Evolutionary conservation across 2,113 vertebrate genomes (phyloP).

Genomic region (Urocitellus parryii): DNA sequence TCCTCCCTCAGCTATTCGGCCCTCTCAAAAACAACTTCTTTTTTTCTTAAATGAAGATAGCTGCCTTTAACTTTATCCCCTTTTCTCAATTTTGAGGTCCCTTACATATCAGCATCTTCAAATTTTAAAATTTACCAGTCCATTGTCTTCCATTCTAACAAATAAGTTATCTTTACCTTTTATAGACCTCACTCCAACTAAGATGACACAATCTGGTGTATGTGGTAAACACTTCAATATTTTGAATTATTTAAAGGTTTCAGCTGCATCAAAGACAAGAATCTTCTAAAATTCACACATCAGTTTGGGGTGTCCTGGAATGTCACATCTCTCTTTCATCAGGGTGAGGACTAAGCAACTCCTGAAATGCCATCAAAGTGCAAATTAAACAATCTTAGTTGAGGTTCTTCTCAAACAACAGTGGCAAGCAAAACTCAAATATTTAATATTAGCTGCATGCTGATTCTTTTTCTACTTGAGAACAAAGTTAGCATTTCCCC

Average conservation of each 20-base stretch:
- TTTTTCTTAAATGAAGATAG: background rate
- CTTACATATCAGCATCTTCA: background rate
- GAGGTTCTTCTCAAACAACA: background rate
- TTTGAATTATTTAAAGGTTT: background rate
- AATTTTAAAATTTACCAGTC: slow-evolving; percentile 18
- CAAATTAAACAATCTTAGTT: background rate
- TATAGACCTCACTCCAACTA: background rate
- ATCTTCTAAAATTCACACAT: slow-evolving; percentile 2
- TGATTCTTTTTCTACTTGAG: slow-evolving; percentile 6
- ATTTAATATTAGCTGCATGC: background rate
- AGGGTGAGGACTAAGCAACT: background rate
- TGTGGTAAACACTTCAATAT: background rate
- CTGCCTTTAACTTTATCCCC: background rate
- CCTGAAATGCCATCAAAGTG: background rate
- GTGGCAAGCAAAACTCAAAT: slow-evolving; percentile 15
- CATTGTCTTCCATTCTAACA: background rate
- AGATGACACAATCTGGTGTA: background rate
- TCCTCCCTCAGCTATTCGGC: background rate
- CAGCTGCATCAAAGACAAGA: background rate
- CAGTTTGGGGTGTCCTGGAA: background rate
- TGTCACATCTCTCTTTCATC: background rate
- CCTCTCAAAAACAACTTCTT: background rate
- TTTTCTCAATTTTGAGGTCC: background rate
- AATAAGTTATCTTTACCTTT: background rate
- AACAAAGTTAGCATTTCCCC: slow-evolving; percentile 6